Evolutionary conservation across 2,113 vertebrate genomes (phyloP).

Genomic region (Corythoichthys intestinalis): DNA sequence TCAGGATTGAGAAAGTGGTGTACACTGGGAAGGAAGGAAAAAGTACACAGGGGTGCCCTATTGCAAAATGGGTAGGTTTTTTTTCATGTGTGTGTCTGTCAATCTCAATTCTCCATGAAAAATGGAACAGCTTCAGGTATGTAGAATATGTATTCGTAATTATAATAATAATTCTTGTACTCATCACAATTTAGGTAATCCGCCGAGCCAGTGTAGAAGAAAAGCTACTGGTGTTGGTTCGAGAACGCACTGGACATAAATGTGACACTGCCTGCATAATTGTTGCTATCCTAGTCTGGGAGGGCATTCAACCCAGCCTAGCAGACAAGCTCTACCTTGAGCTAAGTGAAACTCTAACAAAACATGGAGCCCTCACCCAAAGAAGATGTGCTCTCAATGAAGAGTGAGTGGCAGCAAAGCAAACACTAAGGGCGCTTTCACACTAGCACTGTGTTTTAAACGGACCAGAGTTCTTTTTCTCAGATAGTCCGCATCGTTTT

Average conservation of each 20-base stretch:
- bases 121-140: neutral
- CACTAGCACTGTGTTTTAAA: too few relatives aligned
- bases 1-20: conserved; percentile 93
- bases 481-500: too few relatives aligned
- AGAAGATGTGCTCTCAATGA: conserved; percentile 92
- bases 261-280: conserved; percentile 87
- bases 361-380: conserved; percentile 85
- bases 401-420: conserved; percentile 79
- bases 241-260: conserved; percentile 83
- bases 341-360: conserved; percentile 82
- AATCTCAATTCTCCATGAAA: neutral
- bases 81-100: neutral
- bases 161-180: neutral
- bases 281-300: conserved; percentile 92
- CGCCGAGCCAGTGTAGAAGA: conserved; percentile 84
- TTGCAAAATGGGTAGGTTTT: conserved; percentile 95
- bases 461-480: too few relatives aligned
- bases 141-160: neutral
- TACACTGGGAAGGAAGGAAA: conserved; percentile 99
- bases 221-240: conserved; percentile 90
- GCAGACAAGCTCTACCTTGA: conserved; percentile 87
- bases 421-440: neutral
- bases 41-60: conserved; percentile 95
- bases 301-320: conserved; percentile 80
- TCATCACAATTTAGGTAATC: conserved; percentile 78